A percentile compares a stretch with the other conserved stretches of the same genome.
These are phyloP conservation scores for Pygoscelis adeliae DNA, from an alignment of 2,113 vertebrate species.

Conservation along the genomic window DNA sequence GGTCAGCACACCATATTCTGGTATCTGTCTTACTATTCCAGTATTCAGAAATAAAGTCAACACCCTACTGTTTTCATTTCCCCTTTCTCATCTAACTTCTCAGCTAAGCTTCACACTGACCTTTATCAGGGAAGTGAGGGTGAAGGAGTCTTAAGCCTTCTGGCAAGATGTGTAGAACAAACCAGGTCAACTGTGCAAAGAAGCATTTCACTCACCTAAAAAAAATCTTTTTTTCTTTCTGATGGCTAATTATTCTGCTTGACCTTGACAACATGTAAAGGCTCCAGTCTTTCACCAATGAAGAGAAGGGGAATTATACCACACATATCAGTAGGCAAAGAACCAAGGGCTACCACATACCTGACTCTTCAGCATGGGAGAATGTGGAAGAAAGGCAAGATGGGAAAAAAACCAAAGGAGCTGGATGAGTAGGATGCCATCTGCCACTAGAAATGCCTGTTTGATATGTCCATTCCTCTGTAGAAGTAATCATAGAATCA, in stretches of 20 bases:
- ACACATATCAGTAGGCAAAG: neutral
- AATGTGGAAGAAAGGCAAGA: neutral
- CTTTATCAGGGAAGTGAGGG: neutral
- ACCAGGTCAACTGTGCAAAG: neutral
- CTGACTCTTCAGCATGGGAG: fast-evolving
- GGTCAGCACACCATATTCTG: neutral
- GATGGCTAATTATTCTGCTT: neutral
- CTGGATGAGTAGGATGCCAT: neutral
- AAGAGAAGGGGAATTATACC: neutral
- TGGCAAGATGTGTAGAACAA: neutral
- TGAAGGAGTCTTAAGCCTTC: neutral
- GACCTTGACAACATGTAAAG: neutral
- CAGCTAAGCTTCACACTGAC: neutral
- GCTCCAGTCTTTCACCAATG: neutral
- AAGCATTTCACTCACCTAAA: neutral
- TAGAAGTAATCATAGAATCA: no score
- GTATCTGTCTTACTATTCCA: neutral
- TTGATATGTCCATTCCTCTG: neutral
- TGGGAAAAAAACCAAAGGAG: neutral
- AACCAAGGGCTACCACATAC: neutral
- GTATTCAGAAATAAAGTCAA: neutral
- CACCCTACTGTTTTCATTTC: neutral
- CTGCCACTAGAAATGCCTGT: neutral
- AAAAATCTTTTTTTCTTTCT: neutral
- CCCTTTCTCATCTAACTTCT: neutral